Conservation (phyloP, 2,113 vertebrate species). For the Oreocharis arfaki region DNA sequence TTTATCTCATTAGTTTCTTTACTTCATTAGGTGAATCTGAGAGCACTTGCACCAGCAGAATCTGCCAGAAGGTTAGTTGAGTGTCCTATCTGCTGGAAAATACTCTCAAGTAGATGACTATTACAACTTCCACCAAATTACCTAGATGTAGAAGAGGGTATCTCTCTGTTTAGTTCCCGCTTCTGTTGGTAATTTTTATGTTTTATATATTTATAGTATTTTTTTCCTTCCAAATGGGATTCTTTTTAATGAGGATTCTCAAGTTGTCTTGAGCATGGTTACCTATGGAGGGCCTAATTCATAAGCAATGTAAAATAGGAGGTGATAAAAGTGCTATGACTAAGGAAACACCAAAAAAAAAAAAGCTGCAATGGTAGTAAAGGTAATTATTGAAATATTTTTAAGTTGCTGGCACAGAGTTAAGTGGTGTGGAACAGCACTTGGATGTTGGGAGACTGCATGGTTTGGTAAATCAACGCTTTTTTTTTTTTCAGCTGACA, state of each 20-base stretch:
- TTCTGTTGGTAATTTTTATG: neutral
- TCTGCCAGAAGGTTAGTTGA: neutral
- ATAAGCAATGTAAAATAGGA: neutral
- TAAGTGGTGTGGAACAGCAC: neutral
- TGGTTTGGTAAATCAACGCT: neutral
- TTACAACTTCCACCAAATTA: neutral
- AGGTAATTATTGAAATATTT: neutral
- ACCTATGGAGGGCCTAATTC: neutral
- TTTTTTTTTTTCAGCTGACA: neutral
- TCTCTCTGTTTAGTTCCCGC: neutral
- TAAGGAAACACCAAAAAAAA: neutral
- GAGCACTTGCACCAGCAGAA: neutral
- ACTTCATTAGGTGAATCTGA: neutral
- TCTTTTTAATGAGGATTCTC: neutral
- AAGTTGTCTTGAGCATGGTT: neutral
- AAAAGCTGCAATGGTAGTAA: neutral
- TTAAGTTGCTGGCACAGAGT: neutral
- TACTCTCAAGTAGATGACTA: neutral
- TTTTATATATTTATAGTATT: neutral
- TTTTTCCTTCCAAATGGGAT: neutral
- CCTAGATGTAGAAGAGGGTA: neutral
- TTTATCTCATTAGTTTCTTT: neutral
- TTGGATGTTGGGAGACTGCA: neutral
- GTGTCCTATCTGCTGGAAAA: neutral
- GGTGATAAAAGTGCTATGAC: neutral